Conservation (phyloP, 2,888 invertebrate species). For the Alitta virens region DNA sequence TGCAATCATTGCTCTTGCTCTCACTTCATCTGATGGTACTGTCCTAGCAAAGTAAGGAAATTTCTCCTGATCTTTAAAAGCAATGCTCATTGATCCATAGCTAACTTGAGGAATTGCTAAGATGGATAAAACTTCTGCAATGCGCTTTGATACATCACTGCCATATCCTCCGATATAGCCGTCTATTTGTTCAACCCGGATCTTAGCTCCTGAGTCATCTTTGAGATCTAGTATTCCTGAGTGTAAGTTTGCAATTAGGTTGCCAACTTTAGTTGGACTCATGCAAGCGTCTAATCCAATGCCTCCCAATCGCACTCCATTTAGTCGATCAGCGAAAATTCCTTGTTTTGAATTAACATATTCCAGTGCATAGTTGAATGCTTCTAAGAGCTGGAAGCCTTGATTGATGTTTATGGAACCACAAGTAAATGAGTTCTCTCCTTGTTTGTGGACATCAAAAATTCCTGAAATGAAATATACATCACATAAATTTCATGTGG, state of each 20-base stretch:
- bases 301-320: slow-evolving; percentile 43
- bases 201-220: not conserved
- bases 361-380: slow-evolving; percentile 48
- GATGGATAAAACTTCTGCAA: slow-evolving; percentile 42
- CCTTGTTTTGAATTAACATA: slow-evolving; percentile 45
- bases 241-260: slow-evolving; percentile 48
- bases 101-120: slow-evolving; percentile 48
- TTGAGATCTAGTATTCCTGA: slow-evolving; percentile 18
- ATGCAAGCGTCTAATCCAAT: slow-evolving; percentile 47
- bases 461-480: slow-evolving; percentile 37
- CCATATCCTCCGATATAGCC: slow-evolving; percentile 44
- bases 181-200: slow-evolving; percentile 37
- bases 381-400: slow-evolving; percentile 49
- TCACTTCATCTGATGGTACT: slow-evolving; percentile 50
- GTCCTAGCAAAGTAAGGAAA: slow-evolving; percentile 47
- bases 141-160: slow-evolving; percentile 40
- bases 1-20: slow-evolving; percentile 52
- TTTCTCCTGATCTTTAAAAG: slow-evolving; percentile 34
- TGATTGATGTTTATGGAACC: slow-evolving; percentile 42
- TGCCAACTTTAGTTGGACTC: slow-evolving; percentile 44
- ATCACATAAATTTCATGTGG: too few species aligned
- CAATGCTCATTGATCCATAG: slow-evolving; percentile 44
- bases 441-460: slow-evolving; percentile 47
- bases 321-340: slow-evolving; percentile 39
- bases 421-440: slow-evolving; percentile 41